phyloP scores from a whole-genome alignment of 2,888 invertebrate species.

The Reticulitermes lucifugus region DNA sequence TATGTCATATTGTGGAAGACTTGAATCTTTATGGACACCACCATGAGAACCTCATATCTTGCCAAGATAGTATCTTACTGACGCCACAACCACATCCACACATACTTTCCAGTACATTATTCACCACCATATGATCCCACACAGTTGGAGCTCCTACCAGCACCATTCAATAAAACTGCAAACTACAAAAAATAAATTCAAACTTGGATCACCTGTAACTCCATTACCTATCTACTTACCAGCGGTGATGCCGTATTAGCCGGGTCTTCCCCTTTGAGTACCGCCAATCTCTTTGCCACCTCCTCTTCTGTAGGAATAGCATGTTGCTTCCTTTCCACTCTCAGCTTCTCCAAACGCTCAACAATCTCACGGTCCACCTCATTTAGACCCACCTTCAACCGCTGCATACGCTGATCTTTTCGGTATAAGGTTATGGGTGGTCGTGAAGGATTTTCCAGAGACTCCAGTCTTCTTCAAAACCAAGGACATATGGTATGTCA shows the following conservation, averaged over 20 bases:
- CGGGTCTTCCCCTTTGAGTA: conserved; percentile 69
- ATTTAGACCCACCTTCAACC: conserved; percentile 64
- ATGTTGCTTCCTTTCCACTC: conserved; percentile 66
- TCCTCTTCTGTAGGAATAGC: conserved; percentile 73
- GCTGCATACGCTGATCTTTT: conserved; percentile 61
- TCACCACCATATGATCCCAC: too few relatives aligned
- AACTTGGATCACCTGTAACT: neutral
- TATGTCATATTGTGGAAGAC: too few relatives aligned
- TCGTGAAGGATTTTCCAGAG: conserved; percentile 67
- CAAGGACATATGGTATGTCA: neutral
- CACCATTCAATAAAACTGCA: too few relatives aligned
- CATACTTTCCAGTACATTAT: too few relatives aligned
- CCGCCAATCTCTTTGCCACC: conserved; percentile 73
- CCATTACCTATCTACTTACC: neutral
- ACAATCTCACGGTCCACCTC: conserved; percentile 72
- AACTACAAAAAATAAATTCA: too few relatives aligned
- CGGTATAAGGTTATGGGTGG: conserved; percentile 70
- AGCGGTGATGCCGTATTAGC: neutral
- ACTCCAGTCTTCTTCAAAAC: conserved; percentile 64
- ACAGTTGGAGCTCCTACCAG: too few relatives aligned
- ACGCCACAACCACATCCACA: too few relatives aligned
- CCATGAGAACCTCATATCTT: too few relatives aligned
- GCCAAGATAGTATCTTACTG: too few relatives aligned
- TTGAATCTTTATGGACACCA: too few relatives aligned
- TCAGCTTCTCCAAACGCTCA: conserved; percentile 76